Base-by-base conservation (phyloP, 1,140 invertebrate species). In the Drosophila pseudoananassae region DNA sequence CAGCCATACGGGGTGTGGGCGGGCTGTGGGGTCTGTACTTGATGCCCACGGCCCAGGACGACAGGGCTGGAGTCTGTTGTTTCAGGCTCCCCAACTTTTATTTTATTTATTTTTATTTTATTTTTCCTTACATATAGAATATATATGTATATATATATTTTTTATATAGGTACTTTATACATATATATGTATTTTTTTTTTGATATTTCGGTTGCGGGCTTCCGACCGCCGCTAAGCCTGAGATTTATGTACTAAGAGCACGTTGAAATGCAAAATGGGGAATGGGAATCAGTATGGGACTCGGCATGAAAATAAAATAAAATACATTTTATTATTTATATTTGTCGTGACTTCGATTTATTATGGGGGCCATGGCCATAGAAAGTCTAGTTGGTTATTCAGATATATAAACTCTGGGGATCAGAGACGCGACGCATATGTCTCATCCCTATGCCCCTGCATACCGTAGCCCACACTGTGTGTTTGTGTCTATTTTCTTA, bases 281-380 rank as follows among this genome's bases (percentile, higher is more conserved):
- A 27, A 17, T 3, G 14, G 5, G 29, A 15, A 9, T 12, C 8
- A 23, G 20, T 5, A 38, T 23, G 27, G 17, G 63, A 50, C 17
- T 20, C 38, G 31, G 47, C 31, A 78, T 78, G 69, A 58, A 71
- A 85, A 81, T 84, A 76, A 84, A 85, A 87, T 83, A 83, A 83
- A 83, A 82, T 82, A 78, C 79, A 87, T 87, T 81, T 87, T 85
- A 85, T 85, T 85, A 85, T 85, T 85, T 85, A 85, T 85, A 87
- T 85, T 87, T 87, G 82, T 85, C 82, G 68, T 85, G 82, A 85
- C 82, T 85, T 85, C 82, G 82, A 85, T 85, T 85, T 85, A 85
- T 85, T 84, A 80, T 76, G 3, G 64, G 45, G 60, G 57, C 76
- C 71, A 71, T 56, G 46, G 40, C 78, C 40, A 33, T 49, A 73